A percentile compares a stretch with the other conserved stretches of the same genome.
These are phyloP conservation scores for Lophochroa leadbeateri DNA, from an alignment of 2,113 vertebrate genomes.

Conservation along the genomic window DNA sequence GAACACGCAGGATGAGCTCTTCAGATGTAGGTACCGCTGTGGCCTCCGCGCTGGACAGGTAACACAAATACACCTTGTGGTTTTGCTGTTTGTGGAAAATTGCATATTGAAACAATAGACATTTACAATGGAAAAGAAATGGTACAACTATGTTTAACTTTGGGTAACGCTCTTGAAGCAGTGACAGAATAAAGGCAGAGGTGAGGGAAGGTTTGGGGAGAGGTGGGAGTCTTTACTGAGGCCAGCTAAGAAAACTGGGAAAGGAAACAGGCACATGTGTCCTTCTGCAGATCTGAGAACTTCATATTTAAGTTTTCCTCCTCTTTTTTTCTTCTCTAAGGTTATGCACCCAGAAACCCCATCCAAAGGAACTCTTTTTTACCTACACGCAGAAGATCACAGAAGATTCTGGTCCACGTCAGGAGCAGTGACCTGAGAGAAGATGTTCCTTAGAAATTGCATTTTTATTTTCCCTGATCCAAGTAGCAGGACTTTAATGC, in stretches of 20 bases:
- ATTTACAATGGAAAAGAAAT: background rate
- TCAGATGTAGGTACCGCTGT: no score
- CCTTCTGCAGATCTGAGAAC: background rate
- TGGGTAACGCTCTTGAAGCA: background rate
- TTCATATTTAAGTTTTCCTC: background rate
- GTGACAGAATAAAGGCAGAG: background rate
- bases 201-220: background rate
- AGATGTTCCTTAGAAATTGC: background rate
- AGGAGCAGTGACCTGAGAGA: background rate
- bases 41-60: background rate
- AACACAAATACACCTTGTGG: background rate
- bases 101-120: background rate
- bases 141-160: background rate
- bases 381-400: background rate
- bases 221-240: background rate
- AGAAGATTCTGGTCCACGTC: constrained; percentile 5
- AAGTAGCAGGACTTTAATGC: background rate
- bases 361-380: background rate
- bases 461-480: background rate
- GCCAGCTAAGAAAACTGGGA: background rate
- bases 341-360: background rate
- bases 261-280: background rate
- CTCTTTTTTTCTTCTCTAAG: background rate
- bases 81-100: background rate
- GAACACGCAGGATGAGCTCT: background rate